Conservation (phyloP, 2,113 vertebrate genomes). For the Alosa alosa region DNA sequence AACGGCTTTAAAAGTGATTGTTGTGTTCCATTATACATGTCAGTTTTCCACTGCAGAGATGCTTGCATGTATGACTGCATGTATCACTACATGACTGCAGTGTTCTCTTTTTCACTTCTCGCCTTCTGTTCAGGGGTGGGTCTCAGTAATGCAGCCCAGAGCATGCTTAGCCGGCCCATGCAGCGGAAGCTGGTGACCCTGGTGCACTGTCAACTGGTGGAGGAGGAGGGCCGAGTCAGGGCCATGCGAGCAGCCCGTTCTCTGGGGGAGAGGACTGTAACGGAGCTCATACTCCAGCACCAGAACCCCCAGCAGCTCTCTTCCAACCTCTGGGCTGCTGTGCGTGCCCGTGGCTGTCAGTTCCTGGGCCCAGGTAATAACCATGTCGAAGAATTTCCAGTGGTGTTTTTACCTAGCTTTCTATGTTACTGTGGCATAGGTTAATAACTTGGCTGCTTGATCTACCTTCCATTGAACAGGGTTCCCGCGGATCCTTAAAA, state of each 20-base stretch:
- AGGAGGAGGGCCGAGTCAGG: slow-evolving; percentile 93
- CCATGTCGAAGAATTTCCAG: background rate
- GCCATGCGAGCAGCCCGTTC: slow-evolving; percentile 96
- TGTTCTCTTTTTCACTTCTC: background rate
- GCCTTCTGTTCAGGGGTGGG: slow-evolving; percentile 80
- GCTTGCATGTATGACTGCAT: background rate
- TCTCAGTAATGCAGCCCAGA: slow-evolving; percentile 91
- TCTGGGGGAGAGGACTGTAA: slow-evolving; percentile 93
- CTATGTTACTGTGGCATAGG: background rate
- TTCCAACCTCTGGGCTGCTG: slow-evolving; percentile 98
- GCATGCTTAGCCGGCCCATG: slow-evolving; percentile 95
- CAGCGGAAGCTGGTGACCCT: slow-evolving; percentile 97
- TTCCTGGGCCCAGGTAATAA: slow-evolving; percentile 95
- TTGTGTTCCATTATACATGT: too few relatives aligned
- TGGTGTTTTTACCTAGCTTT: background rate
- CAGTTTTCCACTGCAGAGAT: background rate
- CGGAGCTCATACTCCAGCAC: slow-evolving; percentile 96
- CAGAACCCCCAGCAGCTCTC: slow-evolving; percentile 98
- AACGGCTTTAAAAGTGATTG: too few relatives aligned
- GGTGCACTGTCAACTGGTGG: slow-evolving; percentile 96
- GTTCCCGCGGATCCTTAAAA: too few relatives aligned
- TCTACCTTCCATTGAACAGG: too few relatives aligned
- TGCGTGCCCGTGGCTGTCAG: slow-evolving; percentile 94
- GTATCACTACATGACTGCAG: background rate
- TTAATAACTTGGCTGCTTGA: background rate